Evolutionary conservation across 2,797 vertebrate species (phyloP), one percentile per base, ranked within the genome.

Genomic region (Delichon dasypus): DNA sequence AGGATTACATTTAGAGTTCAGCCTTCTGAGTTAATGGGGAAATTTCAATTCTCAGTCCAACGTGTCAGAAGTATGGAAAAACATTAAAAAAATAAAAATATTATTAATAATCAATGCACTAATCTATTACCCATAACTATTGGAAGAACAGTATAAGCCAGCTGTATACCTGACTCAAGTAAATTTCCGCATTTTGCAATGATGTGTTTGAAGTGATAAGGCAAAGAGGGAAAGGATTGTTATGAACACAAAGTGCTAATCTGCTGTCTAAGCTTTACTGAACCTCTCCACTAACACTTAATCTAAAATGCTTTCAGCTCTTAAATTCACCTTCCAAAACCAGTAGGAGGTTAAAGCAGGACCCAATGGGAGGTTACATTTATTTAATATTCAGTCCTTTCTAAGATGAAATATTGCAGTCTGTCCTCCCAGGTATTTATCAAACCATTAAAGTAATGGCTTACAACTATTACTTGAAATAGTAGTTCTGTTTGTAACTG

Each of bases 361-460:
- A 97, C 97, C 97, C 97, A 71, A 96, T 96, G 97, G 97, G 97
- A 98, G 96, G 97, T 96, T 97, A 97, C 95, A 97, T 98, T 98
- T 98, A 97, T 97, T 98, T 98, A 98, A 98, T 98, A 98, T 98
- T 98, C 98, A 97, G 97, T 94, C 94, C 95, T 97, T 97, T 97
- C 98, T 97, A 95, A 77, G 96, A 96, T 97, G 94, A 97, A 98
- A 97, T 98, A 97, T 96, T 97, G 90, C 96, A 94, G 93, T 90
- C 96, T 97, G 97, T 97, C 94, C 97, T 98, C 97, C 96, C 79
- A 98, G 98, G 97, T 97, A 97, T 97, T 98, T 98, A 95, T 97
- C 97, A 98, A 97, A 96, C 96, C 97, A 97, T 98, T 98, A 98
- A 97, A 97, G 96, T 97, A 97, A 98, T 97, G 97, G 97, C 97